Base-by-base conservation (phyloP, 2,113 vertebrate species). In the Phycodurus eques region DNA sequence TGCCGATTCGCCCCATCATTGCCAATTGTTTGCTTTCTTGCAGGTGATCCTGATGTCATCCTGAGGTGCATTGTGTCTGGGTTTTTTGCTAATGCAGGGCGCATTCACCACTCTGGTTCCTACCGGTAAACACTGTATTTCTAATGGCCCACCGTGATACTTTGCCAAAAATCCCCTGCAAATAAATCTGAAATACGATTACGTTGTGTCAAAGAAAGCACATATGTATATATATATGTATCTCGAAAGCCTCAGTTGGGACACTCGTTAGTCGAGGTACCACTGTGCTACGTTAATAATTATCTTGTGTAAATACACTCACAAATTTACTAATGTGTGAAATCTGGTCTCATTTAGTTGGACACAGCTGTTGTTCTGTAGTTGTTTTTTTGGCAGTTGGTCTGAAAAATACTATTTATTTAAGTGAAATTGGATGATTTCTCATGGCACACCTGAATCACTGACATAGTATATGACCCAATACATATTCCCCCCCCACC, bases 1-100 rank as follows among this genome's bases (percentile, higher is more conserved):
- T 39, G 35, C 4, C 35, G 6, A 39, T 39, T 39, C 35, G 2
- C 35, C 2, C 35, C 35, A 39, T 43, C 62, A 64, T n/a, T 19
- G 19, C 8, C 33, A 63, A 12, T 67, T 54, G 14, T 43, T 80
- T 1, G 33, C 62, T 46, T 68, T 39, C 42, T 72, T 63, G 10
- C 82, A 99, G 98, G 98, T 80, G 98, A 99, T 84, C 96, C 98
- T 8, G 98, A 99, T 79, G 96, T 96, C 0, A 96, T 99, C 79
- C 89, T 99, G 83, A 94, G 91, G 77, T 99, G 97, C 82, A 98
- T 99, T 49, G 96, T 96, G 53, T 93, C 95, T 3, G 98, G 98
- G 35, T 99, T 99, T 88, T 99, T 99, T 78, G 93, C 97, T 8
- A 99, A 99, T 0, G 97, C 98, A 2, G 98, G 97, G 5, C 96